Evolutionary conservation across 1,140 invertebrate species (phyloP).

Genomic region (Ladona fulva): DNA sequence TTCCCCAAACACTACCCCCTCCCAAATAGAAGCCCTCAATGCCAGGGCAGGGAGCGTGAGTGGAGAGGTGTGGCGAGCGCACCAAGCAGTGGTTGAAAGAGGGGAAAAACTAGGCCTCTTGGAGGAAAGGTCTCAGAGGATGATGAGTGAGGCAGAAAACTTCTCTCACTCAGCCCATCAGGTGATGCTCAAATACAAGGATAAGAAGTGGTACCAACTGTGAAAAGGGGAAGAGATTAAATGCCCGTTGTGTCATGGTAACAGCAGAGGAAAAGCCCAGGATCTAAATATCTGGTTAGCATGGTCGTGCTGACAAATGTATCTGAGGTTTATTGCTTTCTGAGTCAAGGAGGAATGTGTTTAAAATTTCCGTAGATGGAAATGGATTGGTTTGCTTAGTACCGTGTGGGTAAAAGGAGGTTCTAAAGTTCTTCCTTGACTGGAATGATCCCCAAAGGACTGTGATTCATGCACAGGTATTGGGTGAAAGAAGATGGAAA

Average conservation of each 20-base stretch:
- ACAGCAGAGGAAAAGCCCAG: not conserved
- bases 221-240: constrained; percentile 42
- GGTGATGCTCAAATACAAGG: constrained; percentile 95
- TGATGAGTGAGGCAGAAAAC: constrained; percentile 84
- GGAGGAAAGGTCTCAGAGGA: constrained; percentile 83
- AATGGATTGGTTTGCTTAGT: not conserved
- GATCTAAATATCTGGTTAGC: not conserved
- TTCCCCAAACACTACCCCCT: not conserved
- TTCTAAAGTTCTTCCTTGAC: not conserved
- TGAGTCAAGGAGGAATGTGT: not conserved
- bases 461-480: not conserved
- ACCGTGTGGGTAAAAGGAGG: not conserved
- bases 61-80: constrained; percentile 66
- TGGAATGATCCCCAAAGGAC: not conserved
- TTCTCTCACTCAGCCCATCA: constrained; percentile 80
- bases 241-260: not conserved
- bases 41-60: constrained; percentile 57
- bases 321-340: not conserved
- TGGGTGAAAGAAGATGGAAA: constrained; percentile 5
- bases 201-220: constrained; percentile 99
- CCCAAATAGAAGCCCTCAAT: constrained; percentile 56
- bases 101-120: constrained; percentile 88
- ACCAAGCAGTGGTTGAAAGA: constrained; percentile 79
- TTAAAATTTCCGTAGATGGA: not conserved
- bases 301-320: not conserved